Evolutionary conservation across 1,140 invertebrate species (phyloP).

Genomic region (Antheraea mylitta): DNA sequence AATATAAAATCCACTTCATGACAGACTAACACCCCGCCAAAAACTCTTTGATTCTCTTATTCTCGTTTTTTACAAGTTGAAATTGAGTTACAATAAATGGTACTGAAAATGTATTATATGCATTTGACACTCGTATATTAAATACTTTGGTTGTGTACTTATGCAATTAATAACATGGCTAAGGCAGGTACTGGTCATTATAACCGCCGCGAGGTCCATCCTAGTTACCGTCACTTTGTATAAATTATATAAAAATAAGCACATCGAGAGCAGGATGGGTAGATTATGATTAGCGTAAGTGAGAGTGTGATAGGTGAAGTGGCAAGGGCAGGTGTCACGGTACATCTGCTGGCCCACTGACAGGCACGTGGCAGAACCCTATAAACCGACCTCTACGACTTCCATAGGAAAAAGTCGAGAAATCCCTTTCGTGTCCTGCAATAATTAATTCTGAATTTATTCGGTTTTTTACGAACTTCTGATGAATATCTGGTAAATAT

Average conservation of each 20-base stretch:
- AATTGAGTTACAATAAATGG: too few relatives aligned
- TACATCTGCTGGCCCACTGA: conserved; percentile 66
- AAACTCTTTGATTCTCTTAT: too few relatives aligned
- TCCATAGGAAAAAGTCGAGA: conserved; percentile 59
- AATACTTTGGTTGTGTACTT: conserved; percentile 29
- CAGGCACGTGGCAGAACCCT: conserved; percentile 73
- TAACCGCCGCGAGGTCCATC: conserved; percentile 65
- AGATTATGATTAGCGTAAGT: conserved; percentile 40
- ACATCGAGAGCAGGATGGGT: conserved; percentile 52
- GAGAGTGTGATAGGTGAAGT: conserved; percentile 62
- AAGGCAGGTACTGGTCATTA: conserved; percentile 59
- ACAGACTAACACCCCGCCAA: too few relatives aligned
- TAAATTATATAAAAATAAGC: conserved; percentile 76
- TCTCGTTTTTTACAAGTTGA: too few relatives aligned
- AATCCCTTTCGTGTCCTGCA: conserved; percentile 39
- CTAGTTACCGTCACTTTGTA: conserved; percentile 73
- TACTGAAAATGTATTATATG: not conserved
- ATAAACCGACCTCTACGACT: conserved; percentile 56
- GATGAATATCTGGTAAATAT: not conserved
- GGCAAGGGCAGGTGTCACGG: conserved; percentile 72
- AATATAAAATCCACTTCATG: too few relatives aligned
- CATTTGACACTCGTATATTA: not conserved
- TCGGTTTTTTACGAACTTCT: not conserved
- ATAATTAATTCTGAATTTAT: conserved; percentile 25
- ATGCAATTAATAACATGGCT: conserved; percentile 56